phyloP scores from a whole-genome alignment of 2,113 vertebrate genomes.

The Zootoca vivipara region DNA sequence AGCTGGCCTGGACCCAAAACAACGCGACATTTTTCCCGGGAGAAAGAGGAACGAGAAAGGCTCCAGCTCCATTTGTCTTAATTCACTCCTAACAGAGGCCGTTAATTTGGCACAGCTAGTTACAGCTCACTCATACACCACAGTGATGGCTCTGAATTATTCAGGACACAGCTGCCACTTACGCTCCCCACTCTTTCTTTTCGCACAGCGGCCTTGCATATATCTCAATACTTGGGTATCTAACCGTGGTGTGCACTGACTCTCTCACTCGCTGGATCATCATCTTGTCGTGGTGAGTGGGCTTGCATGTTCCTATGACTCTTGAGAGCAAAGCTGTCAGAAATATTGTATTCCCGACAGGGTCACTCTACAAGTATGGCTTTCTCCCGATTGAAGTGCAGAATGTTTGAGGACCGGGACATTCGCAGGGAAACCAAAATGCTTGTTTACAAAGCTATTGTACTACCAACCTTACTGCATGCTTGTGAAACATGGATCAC shows the following conservation, averaged over 20 bases:
- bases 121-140: slow-evolving; percentile 66
- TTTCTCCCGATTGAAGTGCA: no score
- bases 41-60: slow-evolving; percentile 1
- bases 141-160: slow-evolving; percentile 64
- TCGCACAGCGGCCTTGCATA: slow-evolving; percentile 24
- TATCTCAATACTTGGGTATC: slow-evolving; percentile 51
- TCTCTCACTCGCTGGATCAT: no score
- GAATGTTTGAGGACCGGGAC: no score
- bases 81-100: slow-evolving; percentile 33
- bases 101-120: slow-evolving; percentile 69
- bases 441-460: no score
- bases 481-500: no score
- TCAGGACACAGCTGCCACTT: slow-evolving; percentile 59
- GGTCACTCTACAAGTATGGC: no score
- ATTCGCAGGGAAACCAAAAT: no score
- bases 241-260: neutral
- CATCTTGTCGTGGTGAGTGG: no score
- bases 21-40: neutral
- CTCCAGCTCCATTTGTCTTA: slow-evolving; percentile 33
- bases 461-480: no score
- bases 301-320: no score
- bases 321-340: no score
- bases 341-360: no score
- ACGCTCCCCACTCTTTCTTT: neutral
- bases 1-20: neutral